These are phyloP conservation scores for Lota lota DNA, from an alignment of 2,113 vertebrate species.

Conservation along the genomic window DNA sequence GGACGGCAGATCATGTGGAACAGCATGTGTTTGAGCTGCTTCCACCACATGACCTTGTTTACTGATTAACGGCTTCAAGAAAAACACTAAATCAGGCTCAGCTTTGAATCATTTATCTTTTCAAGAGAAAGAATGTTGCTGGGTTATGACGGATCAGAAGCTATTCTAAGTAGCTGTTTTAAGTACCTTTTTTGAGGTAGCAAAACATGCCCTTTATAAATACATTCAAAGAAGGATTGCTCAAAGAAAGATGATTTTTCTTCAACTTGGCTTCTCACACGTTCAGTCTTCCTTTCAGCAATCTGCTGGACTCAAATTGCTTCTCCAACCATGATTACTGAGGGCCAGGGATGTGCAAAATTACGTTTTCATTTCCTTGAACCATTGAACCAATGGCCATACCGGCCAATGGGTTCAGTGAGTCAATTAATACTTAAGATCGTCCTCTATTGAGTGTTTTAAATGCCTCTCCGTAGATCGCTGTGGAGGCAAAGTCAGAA, in stretches of 20 bases:
- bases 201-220: neutral
- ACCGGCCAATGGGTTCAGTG: slow-evolving; percentile 30
- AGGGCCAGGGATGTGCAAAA: slow-evolving; percentile 11
- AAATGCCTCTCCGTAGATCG: slow-evolving; percentile 38
- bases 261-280: slow-evolving; percentile 12
- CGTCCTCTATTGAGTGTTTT: slow-evolving; percentile 33
- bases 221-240: no score
- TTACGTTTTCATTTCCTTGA: slow-evolving; percentile 29
- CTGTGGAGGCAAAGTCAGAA: slow-evolving; percentile 27
- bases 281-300: slow-evolving; percentile 12
- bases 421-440: slow-evolving; percentile 51
- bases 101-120: no score
- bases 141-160: no score
- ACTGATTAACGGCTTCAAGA: no score
- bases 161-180: no score
- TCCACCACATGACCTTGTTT: no score
- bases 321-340: slow-evolving; percentile 38
- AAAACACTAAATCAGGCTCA: no score
- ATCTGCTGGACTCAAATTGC: slow-evolving; percentile 25
- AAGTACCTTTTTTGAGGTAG: neutral
- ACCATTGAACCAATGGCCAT: slow-evolving; percentile 18
- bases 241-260: neutral
- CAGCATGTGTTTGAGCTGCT: no score
- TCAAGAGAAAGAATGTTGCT: no score
- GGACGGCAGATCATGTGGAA: no score